A percentile compares a stretch with the other conserved stretches of the same genome.
phyloP scores from a whole-genome alignment of 2,113 vertebrate genomes.

The Grammomys dolichurus region DNA sequence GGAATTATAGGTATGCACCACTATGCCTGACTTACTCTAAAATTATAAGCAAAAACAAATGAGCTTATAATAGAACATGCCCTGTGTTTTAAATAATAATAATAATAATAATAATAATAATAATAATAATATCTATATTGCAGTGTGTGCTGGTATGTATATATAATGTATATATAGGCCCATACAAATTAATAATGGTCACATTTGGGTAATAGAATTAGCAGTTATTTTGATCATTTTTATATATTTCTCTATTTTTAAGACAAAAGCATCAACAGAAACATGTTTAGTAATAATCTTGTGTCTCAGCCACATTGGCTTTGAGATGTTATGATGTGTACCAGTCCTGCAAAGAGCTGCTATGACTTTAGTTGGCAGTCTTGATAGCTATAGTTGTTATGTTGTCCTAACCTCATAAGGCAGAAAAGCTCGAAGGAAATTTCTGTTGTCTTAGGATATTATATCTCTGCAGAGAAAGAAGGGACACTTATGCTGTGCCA shows the following conservation, averaged over 20 bases:
- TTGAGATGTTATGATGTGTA: not conserved
- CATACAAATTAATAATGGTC: not conserved
- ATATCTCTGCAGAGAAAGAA: not conserved
- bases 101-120: not conserved
- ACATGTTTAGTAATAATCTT: not conserved
- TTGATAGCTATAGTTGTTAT: not conserved
- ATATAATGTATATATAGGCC: not conserved
- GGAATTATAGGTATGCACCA: not conserved
- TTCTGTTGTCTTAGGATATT: not conserved
- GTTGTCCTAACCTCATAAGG: not conserved
- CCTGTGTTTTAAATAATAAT: not conserved
- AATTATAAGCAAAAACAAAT: slow-evolving; percentile 31
- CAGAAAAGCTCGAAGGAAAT: not conserved
- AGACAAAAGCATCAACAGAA: not conserved
- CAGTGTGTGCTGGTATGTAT: not conserved
- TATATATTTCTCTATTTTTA: not conserved
- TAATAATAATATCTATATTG: not conserved
- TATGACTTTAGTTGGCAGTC: not conserved
- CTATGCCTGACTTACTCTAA: not conserved
- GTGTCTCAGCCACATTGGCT: not conserved
- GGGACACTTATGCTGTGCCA: not conserved
- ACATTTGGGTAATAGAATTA: not conserved
- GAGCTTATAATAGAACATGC: not conserved
- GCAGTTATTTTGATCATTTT: not conserved
- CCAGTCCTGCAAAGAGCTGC: not conserved